Conservation (phyloP, 2,888 invertebrate species). For the Caenorhabditis macrosperma region DNA sequence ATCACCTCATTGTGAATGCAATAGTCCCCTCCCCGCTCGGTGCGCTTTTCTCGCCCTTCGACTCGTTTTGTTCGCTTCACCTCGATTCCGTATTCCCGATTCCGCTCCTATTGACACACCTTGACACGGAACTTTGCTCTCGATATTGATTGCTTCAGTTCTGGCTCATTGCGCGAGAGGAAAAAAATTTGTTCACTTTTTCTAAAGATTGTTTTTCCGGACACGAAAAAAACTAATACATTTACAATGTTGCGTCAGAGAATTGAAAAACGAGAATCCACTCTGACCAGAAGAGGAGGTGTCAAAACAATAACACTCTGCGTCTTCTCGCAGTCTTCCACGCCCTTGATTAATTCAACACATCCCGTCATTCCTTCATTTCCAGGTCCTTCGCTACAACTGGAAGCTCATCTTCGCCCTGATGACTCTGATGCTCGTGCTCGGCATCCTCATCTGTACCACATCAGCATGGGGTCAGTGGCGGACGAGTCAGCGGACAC, state of each 20-base stretch:
- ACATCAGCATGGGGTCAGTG: slow-evolving; percentile 77
- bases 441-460: slow-evolving; percentile 64
- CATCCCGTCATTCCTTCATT: not conserved
- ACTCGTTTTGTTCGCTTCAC: slow-evolving; percentile 28
- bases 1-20: slow-evolving; percentile 35
- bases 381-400: slow-evolving; percentile 52
- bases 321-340: not conserved
- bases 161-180: too few species aligned
- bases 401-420: slow-evolving; percentile 49
- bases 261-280: too few species aligned
- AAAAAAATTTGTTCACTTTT: too few species aligned
- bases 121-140: slow-evolving; percentile 23
- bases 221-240: too few species aligned
- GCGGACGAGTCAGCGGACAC: slow-evolving; percentile 70
- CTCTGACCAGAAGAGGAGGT: not conserved
- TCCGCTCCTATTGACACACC: slow-evolving; percentile 43
- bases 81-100: slow-evolving; percentile 24
- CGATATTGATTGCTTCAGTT: slow-evolving; percentile 14
- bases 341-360: not conserved
- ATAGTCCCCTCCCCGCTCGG: slow-evolving; percentile 3
- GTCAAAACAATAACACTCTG: not conserved
- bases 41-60: slow-evolving; percentile 18
- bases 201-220: too few species aligned
- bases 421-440: slow-evolving; percentile 55
- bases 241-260: too few species aligned